Evolutionary conservation across 2,888 invertebrate genomes (phyloP).

Genomic region (Orthonevra nobilis): DNA sequence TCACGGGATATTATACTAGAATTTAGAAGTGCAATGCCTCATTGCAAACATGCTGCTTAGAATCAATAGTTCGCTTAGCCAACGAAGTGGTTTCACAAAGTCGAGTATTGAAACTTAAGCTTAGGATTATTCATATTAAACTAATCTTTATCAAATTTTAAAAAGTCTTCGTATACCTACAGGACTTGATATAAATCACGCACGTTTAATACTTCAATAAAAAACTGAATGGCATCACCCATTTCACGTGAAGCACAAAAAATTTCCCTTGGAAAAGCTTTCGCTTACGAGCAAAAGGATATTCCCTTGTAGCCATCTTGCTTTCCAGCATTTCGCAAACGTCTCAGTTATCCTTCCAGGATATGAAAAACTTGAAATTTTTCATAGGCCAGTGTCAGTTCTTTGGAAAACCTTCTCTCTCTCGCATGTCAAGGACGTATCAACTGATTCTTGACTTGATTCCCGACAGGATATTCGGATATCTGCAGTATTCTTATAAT

Average conservation of each 20-base stretch:
- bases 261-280: slow-evolving; percentile 43
- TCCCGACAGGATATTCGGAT: slow-evolving; percentile 39
- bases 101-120: too few species aligned
- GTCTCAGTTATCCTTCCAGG: slow-evolving; percentile 55
- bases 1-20: too few species aligned
- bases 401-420: slow-evolving; percentile 68
- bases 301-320: slow-evolving; percentile 56
- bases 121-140: too few species aligned
- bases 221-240: slow-evolving; percentile 21
- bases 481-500: too few species aligned
- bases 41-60: too few species aligned
- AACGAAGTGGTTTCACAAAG: too few species aligned
- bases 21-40: too few species aligned
- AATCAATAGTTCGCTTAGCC: too few species aligned
- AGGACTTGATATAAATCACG: too few species aligned
- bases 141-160: too few species aligned
- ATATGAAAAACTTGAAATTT: slow-evolving; percentile 28
- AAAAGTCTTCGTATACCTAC: too few species aligned
- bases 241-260: background rate
- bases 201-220: background rate
- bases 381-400: slow-evolving; percentile 52
- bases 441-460: slow-evolving; percentile 7
- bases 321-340: slow-evolving; percentile 42
- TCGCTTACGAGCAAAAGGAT: background rate
- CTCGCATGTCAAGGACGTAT: slow-evolving; percentile 55